A percentile compares a stretch with the other conserved stretches of the same genome.
These are phyloP conservation scores for Nomada lathburiana DNA, from an alignment of 2,888 invertebrate genomes.

Conservation along the genomic window DNA sequence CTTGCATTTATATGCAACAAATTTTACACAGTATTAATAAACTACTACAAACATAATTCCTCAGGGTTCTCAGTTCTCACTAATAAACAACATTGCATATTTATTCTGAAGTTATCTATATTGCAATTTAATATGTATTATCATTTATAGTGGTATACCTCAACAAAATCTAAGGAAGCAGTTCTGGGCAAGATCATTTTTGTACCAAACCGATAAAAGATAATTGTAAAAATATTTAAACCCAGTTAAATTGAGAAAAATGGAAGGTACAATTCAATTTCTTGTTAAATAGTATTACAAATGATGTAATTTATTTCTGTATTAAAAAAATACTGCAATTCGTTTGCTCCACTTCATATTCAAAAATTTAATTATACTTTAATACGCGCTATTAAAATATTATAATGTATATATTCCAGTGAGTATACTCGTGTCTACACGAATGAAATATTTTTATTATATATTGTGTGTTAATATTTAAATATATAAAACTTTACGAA, in stretches of 20 bases:
- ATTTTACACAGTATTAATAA: neutral
- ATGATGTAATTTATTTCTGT: neutral
- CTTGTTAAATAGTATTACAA: neutral
- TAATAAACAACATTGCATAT: neutral
- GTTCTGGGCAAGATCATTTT: neutral
- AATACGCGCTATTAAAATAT: too few species aligned
- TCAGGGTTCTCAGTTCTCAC: neutral
- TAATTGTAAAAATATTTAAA: neutral
- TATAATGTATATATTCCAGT: too few species aligned
- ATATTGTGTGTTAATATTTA: too few species aligned
- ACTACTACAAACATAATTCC: neutral
- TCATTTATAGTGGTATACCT: neutral
- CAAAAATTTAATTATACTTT: too few species aligned
- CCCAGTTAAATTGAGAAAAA: constrained; percentile 1
- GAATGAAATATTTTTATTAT: too few species aligned
- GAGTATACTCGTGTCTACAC: too few species aligned
- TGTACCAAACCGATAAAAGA: neutral
- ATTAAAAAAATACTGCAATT: too few species aligned
- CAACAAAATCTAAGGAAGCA: neutral
- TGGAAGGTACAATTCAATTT: constrained; percentile 11
- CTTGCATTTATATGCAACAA: neutral
- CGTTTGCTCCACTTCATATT: too few species aligned
- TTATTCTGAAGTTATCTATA: constrained; percentile 9
- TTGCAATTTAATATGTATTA: neutral
- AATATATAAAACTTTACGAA: too few species aligned